Evolutionary conservation across 2,888 invertebrate genomes (phyloP).

Genomic region (Metacarcinus magister): DNA sequence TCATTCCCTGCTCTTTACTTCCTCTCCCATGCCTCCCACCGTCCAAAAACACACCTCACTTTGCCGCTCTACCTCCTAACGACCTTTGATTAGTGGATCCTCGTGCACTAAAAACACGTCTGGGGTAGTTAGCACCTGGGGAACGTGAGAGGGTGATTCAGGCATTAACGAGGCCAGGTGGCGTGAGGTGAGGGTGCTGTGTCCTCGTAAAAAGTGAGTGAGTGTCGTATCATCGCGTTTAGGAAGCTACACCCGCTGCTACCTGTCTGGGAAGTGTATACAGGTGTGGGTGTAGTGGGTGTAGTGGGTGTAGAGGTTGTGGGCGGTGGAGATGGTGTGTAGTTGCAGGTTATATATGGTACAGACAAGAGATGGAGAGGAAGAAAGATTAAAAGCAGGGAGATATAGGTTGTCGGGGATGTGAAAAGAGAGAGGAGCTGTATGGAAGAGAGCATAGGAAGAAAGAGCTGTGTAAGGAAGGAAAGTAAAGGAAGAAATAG

Average conservation of each 20-base stretch:
- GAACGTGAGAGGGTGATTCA: conserved; percentile 52
- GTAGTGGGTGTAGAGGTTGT: neutral
- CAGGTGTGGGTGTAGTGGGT: neutral
- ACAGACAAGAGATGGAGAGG: neutral
- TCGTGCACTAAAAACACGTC: neutral
- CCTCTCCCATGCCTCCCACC: neutral
- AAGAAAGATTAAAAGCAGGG: neutral
- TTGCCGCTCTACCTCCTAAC: neutral
- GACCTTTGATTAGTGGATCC: conserved; percentile 44
- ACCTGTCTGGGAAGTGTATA: neutral
- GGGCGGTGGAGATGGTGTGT: neutral
- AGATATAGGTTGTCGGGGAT: neutral
- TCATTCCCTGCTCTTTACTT: neutral
- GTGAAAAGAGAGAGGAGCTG: neutral
- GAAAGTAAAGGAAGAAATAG: neutral
- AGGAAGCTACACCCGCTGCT: neutral
- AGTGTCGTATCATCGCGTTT: neutral
- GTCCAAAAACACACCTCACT: neutral
- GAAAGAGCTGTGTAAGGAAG: neutral
- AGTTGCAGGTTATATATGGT: too few relatives aligned
- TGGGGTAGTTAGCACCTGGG: conserved; percentile 38
- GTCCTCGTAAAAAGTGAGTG: neutral
- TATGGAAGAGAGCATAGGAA: neutral
- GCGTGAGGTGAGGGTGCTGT: neutral
- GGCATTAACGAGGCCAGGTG: conserved; percentile 7